Evolutionary conservation across 2,797 vertebrate species (phyloP).

Genomic region (Sylvia borin): DNA sequence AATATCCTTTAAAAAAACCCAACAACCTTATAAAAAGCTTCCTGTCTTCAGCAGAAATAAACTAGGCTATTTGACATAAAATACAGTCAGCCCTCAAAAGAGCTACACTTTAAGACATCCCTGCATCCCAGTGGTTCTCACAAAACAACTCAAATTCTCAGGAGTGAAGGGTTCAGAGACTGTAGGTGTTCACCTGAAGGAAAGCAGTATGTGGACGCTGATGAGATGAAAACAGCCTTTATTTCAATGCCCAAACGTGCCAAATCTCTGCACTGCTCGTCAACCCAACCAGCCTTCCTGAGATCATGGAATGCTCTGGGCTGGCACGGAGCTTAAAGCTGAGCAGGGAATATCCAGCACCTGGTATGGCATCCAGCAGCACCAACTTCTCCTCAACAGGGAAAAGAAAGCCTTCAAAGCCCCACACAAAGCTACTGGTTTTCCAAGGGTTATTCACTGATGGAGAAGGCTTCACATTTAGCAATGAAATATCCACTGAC

Average conservation of each 20-base stretch:
- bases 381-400: background rate
- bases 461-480: accelerated
- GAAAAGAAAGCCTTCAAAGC: background rate
- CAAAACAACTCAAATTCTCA: background rate
- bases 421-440: background rate
- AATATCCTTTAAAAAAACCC: background rate
- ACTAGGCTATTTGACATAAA: background rate
- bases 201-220: accelerated
- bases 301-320: background rate
- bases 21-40: background rate
- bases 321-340: background rate
- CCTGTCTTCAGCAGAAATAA: background rate
- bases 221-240: accelerated
- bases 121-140: background rate
- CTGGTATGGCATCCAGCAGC: background rate
- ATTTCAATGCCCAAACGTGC: accelerated
- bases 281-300: background rate
- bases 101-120: background rate
- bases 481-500: background rate
- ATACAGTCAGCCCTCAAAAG: background rate
- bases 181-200: background rate
- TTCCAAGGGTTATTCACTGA: background rate
- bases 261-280: background rate
- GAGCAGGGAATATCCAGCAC: background rate
- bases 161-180: background rate